phyloP scores from a whole-genome alignment of 2,888 invertebrate species.

The Hydropsyche betteni region DNA sequence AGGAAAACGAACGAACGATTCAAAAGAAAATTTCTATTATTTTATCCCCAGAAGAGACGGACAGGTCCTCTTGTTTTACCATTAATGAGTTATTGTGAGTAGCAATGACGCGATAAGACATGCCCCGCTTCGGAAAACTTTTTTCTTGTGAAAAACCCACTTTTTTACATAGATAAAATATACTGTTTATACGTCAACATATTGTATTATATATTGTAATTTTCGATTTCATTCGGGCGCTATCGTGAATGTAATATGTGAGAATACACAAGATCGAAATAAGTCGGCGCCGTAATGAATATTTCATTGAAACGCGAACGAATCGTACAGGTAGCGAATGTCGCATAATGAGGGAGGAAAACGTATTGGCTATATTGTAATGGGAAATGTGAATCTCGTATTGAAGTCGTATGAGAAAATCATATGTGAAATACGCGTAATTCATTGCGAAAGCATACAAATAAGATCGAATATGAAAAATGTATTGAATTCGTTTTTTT shows the following conservation, averaged over 20 bases:
- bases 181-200: background rate
- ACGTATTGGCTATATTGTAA: background rate
- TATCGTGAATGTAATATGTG: too few relatives aligned
- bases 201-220: background rate
- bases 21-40: slow-evolving; percentile 40
- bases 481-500: too few relatives aligned
- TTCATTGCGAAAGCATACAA: background rate
- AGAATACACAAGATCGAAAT: background rate
- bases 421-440: too few relatives aligned
- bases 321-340: slow-evolving; percentile 2
- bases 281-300: slow-evolving; percentile 3
- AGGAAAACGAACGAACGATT: slow-evolving; percentile 26
- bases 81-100: slow-evolving; percentile 47
- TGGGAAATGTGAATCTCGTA: too few relatives aligned
- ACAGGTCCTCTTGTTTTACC: slow-evolving; percentile 35
- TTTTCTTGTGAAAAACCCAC: background rate
- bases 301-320: slow-evolving; percentile 1
- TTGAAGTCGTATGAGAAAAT: too few relatives aligned
- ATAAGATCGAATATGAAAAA: too few relatives aligned
- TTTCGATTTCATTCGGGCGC: too few relatives aligned
- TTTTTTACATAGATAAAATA: background rate
- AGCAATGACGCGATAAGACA: slow-evolving; percentile 47
- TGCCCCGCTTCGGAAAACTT: slow-evolving; percentile 31
- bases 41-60: slow-evolving; percentile 28
- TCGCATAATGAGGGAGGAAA: slow-evolving; percentile 8